phyloP scores from a whole-genome alignment of 2,888 invertebrate species.

The Drosophila fulvimacula region DNA sequence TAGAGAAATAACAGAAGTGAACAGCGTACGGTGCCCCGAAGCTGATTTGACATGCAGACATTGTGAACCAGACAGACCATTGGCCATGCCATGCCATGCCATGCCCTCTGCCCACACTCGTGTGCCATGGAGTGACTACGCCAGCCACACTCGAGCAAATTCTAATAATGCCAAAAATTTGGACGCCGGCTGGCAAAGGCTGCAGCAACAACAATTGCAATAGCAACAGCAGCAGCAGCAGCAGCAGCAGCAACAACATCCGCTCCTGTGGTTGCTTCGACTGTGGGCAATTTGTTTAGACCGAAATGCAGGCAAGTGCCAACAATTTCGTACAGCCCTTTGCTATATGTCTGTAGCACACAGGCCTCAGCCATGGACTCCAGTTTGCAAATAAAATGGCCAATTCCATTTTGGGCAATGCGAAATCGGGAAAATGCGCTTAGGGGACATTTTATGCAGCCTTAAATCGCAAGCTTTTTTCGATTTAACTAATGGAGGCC shows the following conservation, averaged over 20 bases:
- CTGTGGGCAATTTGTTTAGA: constrained; percentile 57
- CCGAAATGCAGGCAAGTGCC: constrained; percentile 58
- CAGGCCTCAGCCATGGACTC: constrained; percentile 6
- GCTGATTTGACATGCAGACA: constrained; percentile 38
- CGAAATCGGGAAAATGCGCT: constrained; percentile 7
- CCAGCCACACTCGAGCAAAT: constrained; percentile 39
- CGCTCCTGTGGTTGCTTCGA: constrained; percentile 23
- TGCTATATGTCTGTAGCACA: constrained; percentile 32
- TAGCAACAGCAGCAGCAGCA: constrained; percentile 6
- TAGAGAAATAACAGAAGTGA: constrained; percentile 34
- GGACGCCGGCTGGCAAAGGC: constrained; percentile 42
- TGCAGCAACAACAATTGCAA: constrained; percentile 12
- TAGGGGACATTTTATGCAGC: constrained; percentile 21
- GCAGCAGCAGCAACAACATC: constrained; percentile 14
- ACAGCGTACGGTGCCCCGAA: constrained; percentile 17
- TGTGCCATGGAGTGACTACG: constrained; percentile 40
- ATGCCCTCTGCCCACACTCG: constrained; percentile 12
- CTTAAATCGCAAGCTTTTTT: constrained; percentile 50
- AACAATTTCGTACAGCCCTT: constrained; percentile 42
- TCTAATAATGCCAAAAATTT: constrained; percentile 67
- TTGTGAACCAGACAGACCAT: constrained; percentile 15
- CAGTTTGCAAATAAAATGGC: constrained; percentile 30
- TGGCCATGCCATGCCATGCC: constrained; percentile 20
- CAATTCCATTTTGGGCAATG: constrained; percentile 48
- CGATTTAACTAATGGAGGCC: constrained; percentile 67